A percentile compares a stretch with the other conserved stretches of the same genome.
phyloP scores from a whole-genome alignment of 2,113 vertebrate genomes.

The Protobothrops mucrosquamatus region DNA sequence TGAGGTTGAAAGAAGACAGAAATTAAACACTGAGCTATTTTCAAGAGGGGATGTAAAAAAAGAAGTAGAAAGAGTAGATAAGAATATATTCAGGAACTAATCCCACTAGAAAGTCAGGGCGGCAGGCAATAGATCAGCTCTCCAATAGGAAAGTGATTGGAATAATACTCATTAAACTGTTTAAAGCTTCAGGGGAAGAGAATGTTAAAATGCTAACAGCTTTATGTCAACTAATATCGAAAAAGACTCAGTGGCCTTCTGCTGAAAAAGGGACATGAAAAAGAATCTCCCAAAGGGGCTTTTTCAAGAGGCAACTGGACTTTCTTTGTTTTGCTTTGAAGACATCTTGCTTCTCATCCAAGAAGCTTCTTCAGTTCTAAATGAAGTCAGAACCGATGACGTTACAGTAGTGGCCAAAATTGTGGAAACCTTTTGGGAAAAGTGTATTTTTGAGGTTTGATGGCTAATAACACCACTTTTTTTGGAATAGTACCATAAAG shows the following conservation, averaged over 20 bases:
- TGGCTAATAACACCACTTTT: no score
- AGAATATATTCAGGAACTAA: background rate
- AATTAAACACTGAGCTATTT: background rate
- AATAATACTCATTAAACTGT: background rate
- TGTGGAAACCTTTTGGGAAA: no score
- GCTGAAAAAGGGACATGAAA: background rate
- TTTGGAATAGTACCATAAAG: no score
- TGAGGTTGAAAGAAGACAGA: background rate
- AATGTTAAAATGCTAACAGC: background rate
- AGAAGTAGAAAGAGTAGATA: background rate
- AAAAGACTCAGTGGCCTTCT: background rate
- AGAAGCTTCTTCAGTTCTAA: background rate
- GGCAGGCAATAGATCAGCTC: background rate
- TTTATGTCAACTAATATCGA: background rate
- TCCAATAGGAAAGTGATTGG: background rate
- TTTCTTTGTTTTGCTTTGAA: background rate
- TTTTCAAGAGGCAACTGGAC: background rate
- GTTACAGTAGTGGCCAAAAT: background rate
- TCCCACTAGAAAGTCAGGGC: background rate
- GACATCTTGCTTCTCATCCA: background rate
- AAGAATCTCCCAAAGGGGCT: background rate
- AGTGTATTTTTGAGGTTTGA: no score
- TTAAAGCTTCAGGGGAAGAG: background rate
- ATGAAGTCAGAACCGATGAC: background rate
- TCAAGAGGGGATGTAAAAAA: background rate